phyloP scores from a whole-genome alignment of 2,113 vertebrate genomes.

The Poeciliopsis occidentalis region DNA sequence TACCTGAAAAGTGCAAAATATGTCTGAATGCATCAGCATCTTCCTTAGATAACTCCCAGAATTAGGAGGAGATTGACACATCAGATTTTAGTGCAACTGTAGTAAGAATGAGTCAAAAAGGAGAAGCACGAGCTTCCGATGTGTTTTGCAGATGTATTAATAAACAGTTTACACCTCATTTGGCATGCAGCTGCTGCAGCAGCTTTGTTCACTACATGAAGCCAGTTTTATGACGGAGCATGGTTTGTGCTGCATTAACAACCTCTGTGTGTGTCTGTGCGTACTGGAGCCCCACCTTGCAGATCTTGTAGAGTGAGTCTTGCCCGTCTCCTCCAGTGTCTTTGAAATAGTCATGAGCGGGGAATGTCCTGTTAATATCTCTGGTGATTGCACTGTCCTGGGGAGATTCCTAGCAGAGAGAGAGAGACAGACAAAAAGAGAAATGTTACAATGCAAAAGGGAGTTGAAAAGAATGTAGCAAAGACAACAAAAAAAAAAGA shows the following conservation, averaged over 20 bases:
- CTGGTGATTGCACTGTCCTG: slow-evolving; percentile 98
- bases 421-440: not conserved
- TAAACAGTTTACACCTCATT: slow-evolving; percentile 17
- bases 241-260: not conserved
- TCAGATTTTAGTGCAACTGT: not conserved
- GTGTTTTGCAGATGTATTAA: slow-evolving; percentile 5
- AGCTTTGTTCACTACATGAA: slow-evolving; percentile 1
- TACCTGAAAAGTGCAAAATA: not conserved
- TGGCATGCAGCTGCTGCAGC: slow-evolving; percentile 15
- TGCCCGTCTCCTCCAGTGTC: slow-evolving; percentile 98
- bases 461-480: not conserved
- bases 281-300: slow-evolving; percentile 85
- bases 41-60: not conserved
- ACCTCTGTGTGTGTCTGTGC: not conserved
- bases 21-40: not conserved
- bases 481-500: not conserved
- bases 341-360: slow-evolving; percentile 99
- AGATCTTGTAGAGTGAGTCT: slow-evolving; percentile 99
- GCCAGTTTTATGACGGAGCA: not conserved
- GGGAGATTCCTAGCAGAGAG: slow-evolving; percentile 88
- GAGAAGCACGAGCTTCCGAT: not conserved
- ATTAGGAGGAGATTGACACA: not conserved
- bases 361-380: slow-evolving; percentile 98
- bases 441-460: not conserved
- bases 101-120: not conserved